Evolutionary conservation across 2,113 vertebrate species (phyloP), one percentile per base, ranked within the genome.

Genomic region (Microcebus jonahi): DNA sequence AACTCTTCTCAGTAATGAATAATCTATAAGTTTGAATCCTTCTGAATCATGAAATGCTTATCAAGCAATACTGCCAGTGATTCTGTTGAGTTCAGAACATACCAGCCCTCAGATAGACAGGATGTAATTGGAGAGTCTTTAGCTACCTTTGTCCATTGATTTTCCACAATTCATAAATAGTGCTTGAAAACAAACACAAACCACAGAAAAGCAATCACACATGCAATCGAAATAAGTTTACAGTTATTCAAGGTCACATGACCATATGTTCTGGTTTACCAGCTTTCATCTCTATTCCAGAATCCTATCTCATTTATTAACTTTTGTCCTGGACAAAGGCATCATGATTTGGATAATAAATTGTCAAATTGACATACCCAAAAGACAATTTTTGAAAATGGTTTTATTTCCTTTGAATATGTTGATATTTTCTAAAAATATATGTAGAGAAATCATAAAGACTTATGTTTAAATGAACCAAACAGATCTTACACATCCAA

Each of bases 1-100:
- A 84, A 88, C 53, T 67, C 73, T 86, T 96, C 67, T 88, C 68
- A 36, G 20, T 86, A 92, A 94, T 93, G 91, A 96, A 94, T 89
- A 96, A 95, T 94, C 59, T 53, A 14, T 85, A 86, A 61, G 2
- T 90, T 61, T 77, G 88, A 31, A 57, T 92, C n/a, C 79, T 94
- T 91, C n/a, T 77, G 39, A 88, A 90, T 48, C 57, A 65, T 55
- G 70, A 15, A 45, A 36, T 50, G 63, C 70, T 91, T 93, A 76
- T 34, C 34, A 67, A 88, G 76, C 77, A 91, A n/a, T 50, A 61
- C 59, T 50, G 31, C 17, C 8, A 4, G 31, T 12, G 45, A 59
- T 20, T 23, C 1, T 48, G n/a, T 80, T 50, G 39, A 70, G 29
- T 11, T 55, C n/a, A 53, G 39, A 63, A 29, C 25, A 55, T 5